Base-by-base conservation (phyloP, 2,113 vertebrate genomes). In the Tychaedon coryphoeus region DNA sequence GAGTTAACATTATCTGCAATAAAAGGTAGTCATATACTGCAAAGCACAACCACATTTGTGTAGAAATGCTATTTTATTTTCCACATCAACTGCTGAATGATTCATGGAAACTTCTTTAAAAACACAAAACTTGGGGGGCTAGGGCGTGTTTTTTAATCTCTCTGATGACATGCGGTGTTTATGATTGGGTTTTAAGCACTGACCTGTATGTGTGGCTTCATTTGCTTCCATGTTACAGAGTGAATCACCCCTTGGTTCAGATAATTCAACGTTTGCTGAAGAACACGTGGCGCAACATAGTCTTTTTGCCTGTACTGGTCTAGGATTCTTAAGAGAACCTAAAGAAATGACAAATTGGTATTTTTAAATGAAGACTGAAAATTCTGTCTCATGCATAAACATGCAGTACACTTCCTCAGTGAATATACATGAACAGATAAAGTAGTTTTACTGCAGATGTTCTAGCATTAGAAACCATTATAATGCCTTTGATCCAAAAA, bases 121-220 rank as follows among this genome's bases (percentile, higher is more conserved):
- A 72, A 3, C 47, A 43, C 22, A 54, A 16, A 74, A 76, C 17
- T 29, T 29, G 34, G 13, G 6, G 10, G 3, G 5, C 8, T 20
- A 16, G 18, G 3, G 8, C 1, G 0, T 6, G 2, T 19, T 87
- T 64, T 85, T 62, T 31, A 24, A 80, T 45, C 16, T 9, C 14
- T 19, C 36, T 89, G 57, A 78, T 53, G 19, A 54, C 16, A 65
- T 23, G 19, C 19, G 34, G 9, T 61, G 33, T 54, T 83, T 65
- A 69, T 11, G 53, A 31, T 19, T 42, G 19, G 14, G 38, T 53
- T 83, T 88, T 67, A 90, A 42, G n/a, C 22, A 91, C 97, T 82
- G 19, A 99, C 99, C 99, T 99, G 99, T 93, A 99, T 99, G 94
- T 99, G 99, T 5, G 99, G 99, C 79, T 99, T 99, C 98, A 99